These are phyloP conservation scores for Tipula helvola DNA, from an alignment of 2,888 invertebrate genomes.

Conservation along the genomic window DNA sequence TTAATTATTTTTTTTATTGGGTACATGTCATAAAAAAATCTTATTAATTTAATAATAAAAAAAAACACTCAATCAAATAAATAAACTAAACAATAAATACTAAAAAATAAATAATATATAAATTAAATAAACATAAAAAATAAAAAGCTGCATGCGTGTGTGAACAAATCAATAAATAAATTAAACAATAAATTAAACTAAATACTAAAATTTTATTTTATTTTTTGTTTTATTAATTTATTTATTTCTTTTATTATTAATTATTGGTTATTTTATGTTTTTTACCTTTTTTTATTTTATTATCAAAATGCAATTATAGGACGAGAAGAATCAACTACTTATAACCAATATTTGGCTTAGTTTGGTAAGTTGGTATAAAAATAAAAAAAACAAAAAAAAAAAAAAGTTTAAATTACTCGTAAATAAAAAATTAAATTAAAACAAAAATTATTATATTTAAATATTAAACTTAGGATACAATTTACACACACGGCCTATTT, in stretches of 20 bases:
- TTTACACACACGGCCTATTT: conserved; percentile 25
- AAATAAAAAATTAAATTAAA: conserved; percentile 18
- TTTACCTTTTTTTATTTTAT: conserved; percentile 20
- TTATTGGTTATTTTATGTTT: conserved; percentile 40
- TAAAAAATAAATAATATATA: neutral
- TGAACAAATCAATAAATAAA: neutral
- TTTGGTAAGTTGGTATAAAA: conserved; percentile 59
- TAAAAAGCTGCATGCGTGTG: conserved; percentile 13
- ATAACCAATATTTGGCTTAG: conserved; percentile 92
- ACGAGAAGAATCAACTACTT: conserved; percentile 92
- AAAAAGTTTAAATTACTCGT: neutral
- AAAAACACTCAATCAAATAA: neutral
- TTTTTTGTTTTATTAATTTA: neutral
- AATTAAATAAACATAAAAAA: conserved; percentile 9
- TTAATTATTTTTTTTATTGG: conserved; percentile 17
- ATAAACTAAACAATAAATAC: neutral
- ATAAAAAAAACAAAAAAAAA: neutral
- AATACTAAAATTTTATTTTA: neutral
- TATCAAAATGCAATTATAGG: conserved; percentile 45
- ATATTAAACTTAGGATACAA: conserved; percentile 15
- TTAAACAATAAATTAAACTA: conserved; percentile 4
- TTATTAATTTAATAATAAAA: conserved; percentile 7
- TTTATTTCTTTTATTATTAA: conserved; percentile 8
- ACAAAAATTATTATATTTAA: conserved; percentile 28
- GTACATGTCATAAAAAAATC: conserved; percentile 23